phyloP scores from a whole-genome alignment of 2,113 vertebrate species.

The Melanocharis versteri region DNA sequence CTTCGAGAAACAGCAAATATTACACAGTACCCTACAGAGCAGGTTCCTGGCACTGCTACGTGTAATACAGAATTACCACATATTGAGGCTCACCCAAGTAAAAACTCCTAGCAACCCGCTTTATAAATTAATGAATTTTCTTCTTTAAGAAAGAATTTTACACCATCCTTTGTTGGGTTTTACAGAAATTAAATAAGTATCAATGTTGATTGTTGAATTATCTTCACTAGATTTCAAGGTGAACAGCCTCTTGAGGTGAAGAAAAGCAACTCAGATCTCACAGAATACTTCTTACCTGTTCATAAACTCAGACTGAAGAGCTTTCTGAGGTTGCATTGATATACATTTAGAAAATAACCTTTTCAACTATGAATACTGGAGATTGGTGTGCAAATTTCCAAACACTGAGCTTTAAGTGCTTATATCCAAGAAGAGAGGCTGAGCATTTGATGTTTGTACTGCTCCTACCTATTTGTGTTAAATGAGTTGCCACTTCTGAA shows the following conservation, averaged over 20 bases:
- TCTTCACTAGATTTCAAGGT: not conserved
- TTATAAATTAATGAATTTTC: not conserved
- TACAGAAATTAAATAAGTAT: not conserved
- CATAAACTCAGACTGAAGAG: not conserved
- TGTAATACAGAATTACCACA: not conserved
- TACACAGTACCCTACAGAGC: not conserved
- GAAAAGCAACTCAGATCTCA: not conserved
- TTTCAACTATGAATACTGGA: not conserved
- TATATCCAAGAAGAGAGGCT: not conserved
- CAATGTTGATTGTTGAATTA: not conserved
- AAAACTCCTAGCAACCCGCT: not conserved
- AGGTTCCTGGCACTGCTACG: not conserved
- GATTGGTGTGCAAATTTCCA: not conserved
- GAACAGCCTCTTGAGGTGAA: not conserved
- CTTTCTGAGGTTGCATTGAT: not conserved
- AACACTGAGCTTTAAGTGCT: not conserved
- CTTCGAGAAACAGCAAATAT: not conserved
- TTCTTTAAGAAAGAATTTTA: not conserved
- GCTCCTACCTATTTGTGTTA: not conserved
- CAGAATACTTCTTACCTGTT: not conserved
- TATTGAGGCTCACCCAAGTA: not conserved
- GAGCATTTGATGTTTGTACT: not conserved
- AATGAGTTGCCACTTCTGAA: not conserved
- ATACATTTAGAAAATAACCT: not conserved
- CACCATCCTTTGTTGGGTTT: not conserved